Percentiles rank a stretch among this genome's conserved stretches.
phyloP scores from a whole-genome alignment of 2,888 invertebrate species.

The Steromphala cineraria region DNA sequence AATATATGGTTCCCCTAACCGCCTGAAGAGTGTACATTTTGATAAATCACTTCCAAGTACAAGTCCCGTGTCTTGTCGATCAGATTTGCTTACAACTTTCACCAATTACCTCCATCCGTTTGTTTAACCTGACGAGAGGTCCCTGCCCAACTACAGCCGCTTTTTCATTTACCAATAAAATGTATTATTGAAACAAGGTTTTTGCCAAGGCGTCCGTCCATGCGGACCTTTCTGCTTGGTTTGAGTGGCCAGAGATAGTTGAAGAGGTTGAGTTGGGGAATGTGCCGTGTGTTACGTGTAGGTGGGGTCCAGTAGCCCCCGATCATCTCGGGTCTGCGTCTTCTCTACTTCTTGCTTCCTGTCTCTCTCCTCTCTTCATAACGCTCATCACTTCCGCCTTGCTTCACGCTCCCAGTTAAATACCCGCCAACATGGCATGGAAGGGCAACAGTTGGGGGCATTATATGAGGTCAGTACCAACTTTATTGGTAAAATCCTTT shows the following conservation, averaged over 20 bases:
- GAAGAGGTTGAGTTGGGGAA: background rate
- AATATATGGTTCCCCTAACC: background rate
- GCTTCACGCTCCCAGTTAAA: too few species aligned
- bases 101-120: background rate
- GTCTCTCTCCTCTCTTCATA: too few species aligned
- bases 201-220: background rate
- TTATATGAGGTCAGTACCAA: conserved; percentile 5
- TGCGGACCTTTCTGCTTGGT: background rate
- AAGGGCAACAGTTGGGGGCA: conserved; percentile 1
- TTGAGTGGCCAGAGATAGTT: conserved; percentile 10
- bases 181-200: background rate
- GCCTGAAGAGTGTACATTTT: background rate
- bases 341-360: too few species aligned
- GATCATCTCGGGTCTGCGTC: background rate
- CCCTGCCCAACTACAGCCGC: background rate
- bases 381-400: too few species aligned
- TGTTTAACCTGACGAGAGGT: background rate
- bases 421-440: background rate
- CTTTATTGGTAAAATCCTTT: background rate
- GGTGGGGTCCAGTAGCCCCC: conserved; percentile 4
- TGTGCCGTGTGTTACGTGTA: background rate
- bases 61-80: background rate
- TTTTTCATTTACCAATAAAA: background rate
- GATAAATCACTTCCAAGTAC: background rate
- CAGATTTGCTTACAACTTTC: background rate